A percentile compares a stretch with the other conserved stretches of the same genome.
These are phyloP conservation scores for Cairina moschata DNA, from an alignment of 2,113 vertebrate species.

Conservation along the genomic window DNA sequence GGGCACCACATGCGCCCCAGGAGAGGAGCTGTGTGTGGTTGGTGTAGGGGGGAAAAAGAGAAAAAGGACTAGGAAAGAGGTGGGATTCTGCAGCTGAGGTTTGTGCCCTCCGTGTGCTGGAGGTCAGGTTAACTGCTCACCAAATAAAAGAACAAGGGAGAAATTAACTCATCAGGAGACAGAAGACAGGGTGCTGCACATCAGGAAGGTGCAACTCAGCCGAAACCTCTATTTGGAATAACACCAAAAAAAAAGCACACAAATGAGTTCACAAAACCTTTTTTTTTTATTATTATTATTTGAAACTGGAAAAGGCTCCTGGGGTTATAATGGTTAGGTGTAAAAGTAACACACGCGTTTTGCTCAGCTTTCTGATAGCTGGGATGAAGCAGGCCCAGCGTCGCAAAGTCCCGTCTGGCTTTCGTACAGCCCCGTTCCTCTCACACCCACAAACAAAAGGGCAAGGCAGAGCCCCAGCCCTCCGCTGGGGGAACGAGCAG, in stretches of 20 bases:
- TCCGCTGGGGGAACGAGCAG: background rate
- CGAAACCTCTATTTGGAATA: background rate
- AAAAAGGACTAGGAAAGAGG: background rate
- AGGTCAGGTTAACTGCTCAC: background rate
- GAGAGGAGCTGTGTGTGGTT: accelerated
- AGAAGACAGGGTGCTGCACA: background rate
- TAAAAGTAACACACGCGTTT: constrained; percentile 14
- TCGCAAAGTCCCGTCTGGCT: background rate
- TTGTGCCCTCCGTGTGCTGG: background rate
- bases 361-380: background rate
- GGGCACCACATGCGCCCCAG: accelerated
- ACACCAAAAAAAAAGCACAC: background rate
- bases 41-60: background rate
- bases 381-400: background rate
- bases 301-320: constrained; percentile 60
- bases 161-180: accelerated
- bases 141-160: background rate
- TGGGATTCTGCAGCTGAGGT: background rate
- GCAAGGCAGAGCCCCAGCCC: background rate
- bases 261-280: constrained; percentile 42
- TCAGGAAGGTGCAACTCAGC: background rate
- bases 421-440: background rate
- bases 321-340: constrained; percentile 44
- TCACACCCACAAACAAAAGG: background rate
- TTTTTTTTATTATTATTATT: constrained; percentile 45